These are phyloP conservation scores for Acropora tenuis DNA, from an alignment of 64 coral and sea anemone species.

Conservation along the genomic window DNA sequence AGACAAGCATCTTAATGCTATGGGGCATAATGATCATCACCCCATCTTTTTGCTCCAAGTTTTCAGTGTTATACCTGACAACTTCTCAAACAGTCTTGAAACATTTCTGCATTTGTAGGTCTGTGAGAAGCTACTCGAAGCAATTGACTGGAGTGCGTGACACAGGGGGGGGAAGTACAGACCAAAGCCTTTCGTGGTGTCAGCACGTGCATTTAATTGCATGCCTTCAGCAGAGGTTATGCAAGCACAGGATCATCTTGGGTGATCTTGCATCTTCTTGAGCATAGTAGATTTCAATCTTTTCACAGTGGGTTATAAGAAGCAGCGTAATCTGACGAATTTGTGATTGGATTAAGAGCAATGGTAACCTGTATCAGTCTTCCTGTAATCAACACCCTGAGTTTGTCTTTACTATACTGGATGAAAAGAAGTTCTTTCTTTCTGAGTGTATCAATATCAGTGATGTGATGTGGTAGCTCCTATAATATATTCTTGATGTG, in stretches of 20 bases:
- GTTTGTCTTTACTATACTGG: background rate
- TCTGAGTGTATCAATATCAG: constrained; percentile 18
- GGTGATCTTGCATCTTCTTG: constrained; percentile 32
- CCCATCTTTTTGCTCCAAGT: no score
- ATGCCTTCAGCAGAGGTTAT: constrained; percentile 56
- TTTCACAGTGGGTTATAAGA: constrained; percentile 21
- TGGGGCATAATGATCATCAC: no score
- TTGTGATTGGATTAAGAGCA: no score
- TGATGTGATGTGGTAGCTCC: background rate
- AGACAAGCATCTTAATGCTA: no score
- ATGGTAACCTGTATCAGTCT: background rate
- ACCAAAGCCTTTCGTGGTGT: constrained; percentile 52
- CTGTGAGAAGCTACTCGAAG: constrained; percentile 21
- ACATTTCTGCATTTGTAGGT: constrained; percentile 64
- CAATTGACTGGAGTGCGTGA: constrained; percentile 44
- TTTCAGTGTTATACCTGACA: constrained; percentile 51
- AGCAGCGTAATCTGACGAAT: background rate
- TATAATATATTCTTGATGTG: constrained; percentile 36
- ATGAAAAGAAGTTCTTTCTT: constrained; percentile 27
- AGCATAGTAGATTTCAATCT: constrained; percentile 30
- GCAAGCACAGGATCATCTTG: constrained; percentile 12
- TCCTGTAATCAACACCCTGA: background rate
- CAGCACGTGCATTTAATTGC: constrained; percentile 3
- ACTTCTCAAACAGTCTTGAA: constrained; percentile 56
- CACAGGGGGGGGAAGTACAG: constrained; percentile 62